phyloP scores from a whole-genome alignment of 2,888 invertebrate genomes.

The Lapara coniferarum region DNA sequence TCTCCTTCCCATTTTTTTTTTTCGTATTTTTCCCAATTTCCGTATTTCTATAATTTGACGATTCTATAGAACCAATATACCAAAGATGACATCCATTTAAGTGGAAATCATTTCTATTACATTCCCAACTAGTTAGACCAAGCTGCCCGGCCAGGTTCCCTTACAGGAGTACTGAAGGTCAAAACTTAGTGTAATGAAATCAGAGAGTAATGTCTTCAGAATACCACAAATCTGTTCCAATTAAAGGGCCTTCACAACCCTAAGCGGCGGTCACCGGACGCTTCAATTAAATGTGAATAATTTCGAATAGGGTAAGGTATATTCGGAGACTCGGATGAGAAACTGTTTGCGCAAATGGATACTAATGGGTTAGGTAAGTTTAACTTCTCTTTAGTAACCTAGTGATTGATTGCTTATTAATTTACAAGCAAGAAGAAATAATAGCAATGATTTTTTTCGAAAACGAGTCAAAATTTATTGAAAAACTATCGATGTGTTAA shows the following conservation, averaged over 20 bases:
- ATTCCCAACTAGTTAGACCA: background rate
- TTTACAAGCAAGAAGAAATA: no score
- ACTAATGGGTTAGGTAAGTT: no score
- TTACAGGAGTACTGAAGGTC: slow-evolving; percentile 12
- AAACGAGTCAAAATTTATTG: no score
- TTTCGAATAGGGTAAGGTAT: background rate
- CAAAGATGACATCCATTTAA: background rate
- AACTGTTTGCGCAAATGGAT: no score
- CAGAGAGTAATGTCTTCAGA: slow-evolving; percentile 33
- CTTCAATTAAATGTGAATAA: background rate
- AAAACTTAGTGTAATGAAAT: slow-evolving; percentile 35
- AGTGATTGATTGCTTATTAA: no score
- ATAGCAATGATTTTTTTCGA: no score
- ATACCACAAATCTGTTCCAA: slow-evolving; percentile 36
- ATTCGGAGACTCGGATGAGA: no score
- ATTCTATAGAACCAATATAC: background rate
- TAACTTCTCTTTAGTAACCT: no score
- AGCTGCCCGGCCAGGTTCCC: background rate
- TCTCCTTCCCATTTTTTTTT: no score
- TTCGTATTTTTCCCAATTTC: no score
- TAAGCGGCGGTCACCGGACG: background rate
- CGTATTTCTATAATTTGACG: no score
- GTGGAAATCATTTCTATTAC: background rate
- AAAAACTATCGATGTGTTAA: no score
- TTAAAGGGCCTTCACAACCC: slow-evolving; percentile 25